phyloP scores from a whole-genome alignment of 2,888 invertebrate species.

The Conistra vaccinii region DNA sequence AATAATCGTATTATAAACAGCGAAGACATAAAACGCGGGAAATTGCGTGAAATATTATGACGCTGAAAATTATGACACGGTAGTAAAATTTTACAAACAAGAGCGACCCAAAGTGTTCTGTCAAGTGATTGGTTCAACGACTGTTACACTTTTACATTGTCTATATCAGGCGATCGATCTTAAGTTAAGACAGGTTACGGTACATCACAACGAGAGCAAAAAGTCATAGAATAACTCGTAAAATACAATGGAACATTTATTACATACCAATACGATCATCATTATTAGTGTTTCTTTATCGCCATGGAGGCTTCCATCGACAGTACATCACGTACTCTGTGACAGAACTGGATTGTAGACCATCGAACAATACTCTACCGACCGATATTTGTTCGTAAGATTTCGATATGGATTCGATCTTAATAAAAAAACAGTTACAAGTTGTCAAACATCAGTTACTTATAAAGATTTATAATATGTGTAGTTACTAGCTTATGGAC shows the following conservation, averaged over 20 bases:
- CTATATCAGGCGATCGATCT: slow-evolving; percentile 56
- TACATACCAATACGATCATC: slow-evolving; percentile 52
- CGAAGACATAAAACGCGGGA: slow-evolving; percentile 55
- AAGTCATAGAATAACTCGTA: slow-evolving; percentile 60
- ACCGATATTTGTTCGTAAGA: slow-evolving; percentile 41
- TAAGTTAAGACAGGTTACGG: slow-evolving; percentile 61
- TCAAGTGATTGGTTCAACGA: slow-evolving; percentile 46
- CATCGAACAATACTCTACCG: slow-evolving; percentile 50
- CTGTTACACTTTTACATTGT: slow-evolving; percentile 29
- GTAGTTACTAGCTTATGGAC: slow-evolving; percentile 28
- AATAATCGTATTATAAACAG: slow-evolving; percentile 54
- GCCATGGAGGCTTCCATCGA: slow-evolving; percentile 33
- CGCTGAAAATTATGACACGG: slow-evolving; percentile 61
- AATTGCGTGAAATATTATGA: slow-evolving; percentile 62
- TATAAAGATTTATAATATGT: slow-evolving; percentile 50
- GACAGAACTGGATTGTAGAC: slow-evolving; percentile 51
- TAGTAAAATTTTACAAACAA: slow-evolving; percentile 56
- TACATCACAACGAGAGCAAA: slow-evolving; percentile 60
- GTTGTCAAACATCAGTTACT: slow-evolving; percentile 59
- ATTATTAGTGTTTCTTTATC: slow-evolving; percentile 54
- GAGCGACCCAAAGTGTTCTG: slow-evolving; percentile 15
- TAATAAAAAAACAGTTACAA: slow-evolving; percentile 59
- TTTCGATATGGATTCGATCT: slow-evolving; percentile 39
- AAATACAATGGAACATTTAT: slow-evolving; percentile 70
- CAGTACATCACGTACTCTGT: slow-evolving; percentile 51